A percentile compares a stretch with the other conserved stretches of the same genome.
These are phyloP conservation scores for Eulimnadia texana DNA, from an alignment of 1,140 invertebrate genomes.

Conservation along the genomic window DNA sequence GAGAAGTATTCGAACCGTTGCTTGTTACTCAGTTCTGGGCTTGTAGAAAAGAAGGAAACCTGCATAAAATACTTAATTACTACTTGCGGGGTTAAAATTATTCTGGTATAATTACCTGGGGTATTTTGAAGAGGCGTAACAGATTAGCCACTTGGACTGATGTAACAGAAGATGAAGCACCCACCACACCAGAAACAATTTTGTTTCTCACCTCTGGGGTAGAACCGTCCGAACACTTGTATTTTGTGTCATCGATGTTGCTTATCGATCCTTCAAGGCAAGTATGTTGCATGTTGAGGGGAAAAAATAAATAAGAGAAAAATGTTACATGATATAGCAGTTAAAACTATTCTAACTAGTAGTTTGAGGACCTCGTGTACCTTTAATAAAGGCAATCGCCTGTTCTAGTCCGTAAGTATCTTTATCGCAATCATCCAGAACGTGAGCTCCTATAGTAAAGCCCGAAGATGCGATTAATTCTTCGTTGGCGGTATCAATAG, in stretches of 20 bases:
- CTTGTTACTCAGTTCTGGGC: slow-evolving; percentile 85
- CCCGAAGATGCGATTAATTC: slow-evolving; percentile 47
- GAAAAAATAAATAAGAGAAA: too few species aligned
- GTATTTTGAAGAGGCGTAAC: slow-evolving; percentile 82
- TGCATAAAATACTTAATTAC: slow-evolving; percentile 28
- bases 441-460: slow-evolving; percentile 67
- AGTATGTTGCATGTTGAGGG: too few species aligned
- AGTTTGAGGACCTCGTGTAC: too few species aligned
- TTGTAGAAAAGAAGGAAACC: slow-evolving; percentile 93
- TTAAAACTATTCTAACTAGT: too few species aligned
- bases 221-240: slow-evolving; percentile 56
- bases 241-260: slow-evolving; percentile 74
- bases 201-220: slow-evolving; percentile 56
- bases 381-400: slow-evolving; percentile 94
- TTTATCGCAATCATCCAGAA: slow-evolving; percentile 89
- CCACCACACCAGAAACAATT: slow-evolving; percentile 89
- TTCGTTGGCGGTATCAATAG: slow-evolving; percentile 66
- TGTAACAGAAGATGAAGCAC: slow-evolving; percentile 84
- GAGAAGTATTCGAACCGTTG: slow-evolving; percentile 90
- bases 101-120: slow-evolving; percentile 51
- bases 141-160: slow-evolving; percentile 93
- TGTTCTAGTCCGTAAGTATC: slow-evolving; percentile 92
- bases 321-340: too few species aligned
- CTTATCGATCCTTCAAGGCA: slow-evolving; percentile 89
- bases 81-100: background rate